Conservation (phyloP, 2,797 vertebrate species). For the Prunella strophiata region DNA sequence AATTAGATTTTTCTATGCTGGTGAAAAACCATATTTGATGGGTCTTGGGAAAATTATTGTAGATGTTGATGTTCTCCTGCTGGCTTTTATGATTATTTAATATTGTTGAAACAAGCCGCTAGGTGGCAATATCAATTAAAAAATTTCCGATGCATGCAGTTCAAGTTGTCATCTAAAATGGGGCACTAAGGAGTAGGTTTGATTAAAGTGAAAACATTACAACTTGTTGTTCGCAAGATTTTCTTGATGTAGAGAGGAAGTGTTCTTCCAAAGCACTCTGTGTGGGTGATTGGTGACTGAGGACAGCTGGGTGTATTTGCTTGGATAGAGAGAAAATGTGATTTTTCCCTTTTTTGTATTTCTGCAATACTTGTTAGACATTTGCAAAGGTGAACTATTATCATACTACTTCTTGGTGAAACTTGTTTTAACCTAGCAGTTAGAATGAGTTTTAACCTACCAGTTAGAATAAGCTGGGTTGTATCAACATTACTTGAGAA, state of each 20-base stretch:
- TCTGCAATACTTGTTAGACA: background rate
- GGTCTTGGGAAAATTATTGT: background rate
- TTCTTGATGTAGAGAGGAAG: background rate
- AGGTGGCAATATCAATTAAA: constrained; percentile 65
- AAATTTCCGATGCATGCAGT: background rate
- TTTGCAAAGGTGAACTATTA: background rate
- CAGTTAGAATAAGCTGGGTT: background rate
- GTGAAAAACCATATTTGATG: background rate
- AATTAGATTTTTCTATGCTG: background rate
- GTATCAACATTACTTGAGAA: background rate
- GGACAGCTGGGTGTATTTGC: background rate
- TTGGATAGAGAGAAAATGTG: background rate
- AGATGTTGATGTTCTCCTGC: background rate
- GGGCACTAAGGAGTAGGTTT: background rate
- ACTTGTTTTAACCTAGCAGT: background rate
- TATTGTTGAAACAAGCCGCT: constrained; percentile 21
- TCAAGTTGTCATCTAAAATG: background rate
- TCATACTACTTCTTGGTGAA: background rate
- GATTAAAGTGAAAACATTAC: background rate
- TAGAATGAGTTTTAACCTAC: background rate
- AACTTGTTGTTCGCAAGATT: background rate
- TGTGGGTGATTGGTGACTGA: background rate
- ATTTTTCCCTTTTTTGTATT: background rate
- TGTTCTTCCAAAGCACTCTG: background rate
- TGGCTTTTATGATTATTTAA: background rate